Evolutionary conservation across 2,888 invertebrate species (phyloP).

Genomic region (Brachyptera putata): DNA sequence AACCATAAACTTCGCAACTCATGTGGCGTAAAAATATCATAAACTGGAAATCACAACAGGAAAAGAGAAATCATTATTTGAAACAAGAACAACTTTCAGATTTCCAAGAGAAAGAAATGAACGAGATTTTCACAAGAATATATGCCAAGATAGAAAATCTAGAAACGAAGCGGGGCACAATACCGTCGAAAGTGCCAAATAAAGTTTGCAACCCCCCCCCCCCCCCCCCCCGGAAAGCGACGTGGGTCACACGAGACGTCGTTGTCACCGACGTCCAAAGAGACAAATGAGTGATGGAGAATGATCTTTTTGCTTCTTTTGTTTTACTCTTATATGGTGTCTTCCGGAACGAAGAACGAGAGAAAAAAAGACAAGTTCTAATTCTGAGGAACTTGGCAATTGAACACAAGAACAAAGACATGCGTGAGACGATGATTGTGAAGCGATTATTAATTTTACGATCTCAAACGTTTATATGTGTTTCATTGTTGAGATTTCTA

Average conservation of each 20-base stretch:
- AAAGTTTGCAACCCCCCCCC: not conserved
- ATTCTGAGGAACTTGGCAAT: too few relatives aligned
- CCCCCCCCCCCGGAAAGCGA: not conserved
- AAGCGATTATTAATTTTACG: too few relatives aligned
- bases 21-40: slow-evolving; percentile 12
- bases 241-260: slow-evolving; percentile 2
- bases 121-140: not conserved
- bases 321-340: too few relatives aligned
- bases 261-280: slow-evolving; percentile 8
- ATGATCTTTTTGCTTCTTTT: not conserved
- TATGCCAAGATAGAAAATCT: not conserved
- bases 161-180: not conserved
- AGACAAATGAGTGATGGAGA: slow-evolving; percentile 15
- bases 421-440: too few relatives aligned
- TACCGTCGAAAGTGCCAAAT: slow-evolving; percentile 5
- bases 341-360: too few relatives aligned
- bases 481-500: too few relatives aligned
- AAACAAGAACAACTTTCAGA: slow-evolving; percentile 6
- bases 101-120: not conserved
- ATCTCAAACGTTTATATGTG: too few relatives aligned
- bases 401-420: too few relatives aligned
- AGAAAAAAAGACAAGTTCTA: too few relatives aligned
- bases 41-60: slow-evolving; percentile 4
- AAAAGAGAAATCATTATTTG: slow-evolving; percentile 11
- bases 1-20: not conserved